These are phyloP conservation scores for Agriopis leucophaearia DNA, from an alignment of 2,888 invertebrate genomes.

Conservation along the genomic window DNA sequence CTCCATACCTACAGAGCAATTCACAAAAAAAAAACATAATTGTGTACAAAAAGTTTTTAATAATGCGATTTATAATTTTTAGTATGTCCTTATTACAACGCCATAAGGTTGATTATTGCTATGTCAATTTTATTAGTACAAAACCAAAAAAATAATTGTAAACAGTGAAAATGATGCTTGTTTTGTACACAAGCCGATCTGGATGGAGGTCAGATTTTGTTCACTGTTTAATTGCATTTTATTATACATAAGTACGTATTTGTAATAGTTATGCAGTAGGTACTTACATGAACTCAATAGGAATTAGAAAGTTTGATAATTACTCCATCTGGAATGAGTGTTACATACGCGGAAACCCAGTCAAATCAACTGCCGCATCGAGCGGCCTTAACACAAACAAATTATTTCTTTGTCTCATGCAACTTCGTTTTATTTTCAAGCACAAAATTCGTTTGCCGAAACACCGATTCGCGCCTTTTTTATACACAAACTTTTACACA, in stretches of 20 bases:
- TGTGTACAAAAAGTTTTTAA: background rate
- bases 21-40: no score
- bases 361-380: slow-evolving; percentile 45
- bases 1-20: no score
- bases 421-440: slow-evolving; percentile 58
- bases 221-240: no score
- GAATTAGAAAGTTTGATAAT: slow-evolving; percentile 61
- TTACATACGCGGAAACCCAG: slow-evolving; percentile 51
- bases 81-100: slow-evolving; percentile 5
- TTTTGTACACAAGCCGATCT: background rate
- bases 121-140: background rate
- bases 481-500: slow-evolving; percentile 58
- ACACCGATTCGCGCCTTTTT: slow-evolving; percentile 82
- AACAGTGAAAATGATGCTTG: background rate
- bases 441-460: slow-evolving; percentile 54
- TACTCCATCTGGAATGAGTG: slow-evolving; percentile 56
- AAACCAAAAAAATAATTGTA: background rate
- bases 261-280: background rate
- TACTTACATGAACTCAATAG: slow-evolving; percentile 79
- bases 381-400: slow-evolving; percentile 46
- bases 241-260: no score
- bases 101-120: slow-evolving; percentile 11
- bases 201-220: background rate
- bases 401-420: slow-evolving; percentile 59
- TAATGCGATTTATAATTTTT: background rate